These are phyloP conservation scores for Andrena trimmerana DNA, from an alignment of 2,888 invertebrate species.

Conservation along the genomic window DNA sequence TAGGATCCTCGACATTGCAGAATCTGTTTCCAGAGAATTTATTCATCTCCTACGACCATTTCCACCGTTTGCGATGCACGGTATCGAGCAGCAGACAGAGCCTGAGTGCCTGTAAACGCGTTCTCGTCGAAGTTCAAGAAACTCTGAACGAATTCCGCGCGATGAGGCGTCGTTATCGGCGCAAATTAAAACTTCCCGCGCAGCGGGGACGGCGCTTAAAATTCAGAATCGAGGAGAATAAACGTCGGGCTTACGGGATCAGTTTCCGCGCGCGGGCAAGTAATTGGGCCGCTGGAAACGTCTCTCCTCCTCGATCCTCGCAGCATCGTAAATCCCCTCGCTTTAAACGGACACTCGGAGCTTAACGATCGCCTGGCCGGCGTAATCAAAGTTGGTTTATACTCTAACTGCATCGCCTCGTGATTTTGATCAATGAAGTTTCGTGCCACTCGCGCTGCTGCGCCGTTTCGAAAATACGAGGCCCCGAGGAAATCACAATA, in stretches of 20 bases:
- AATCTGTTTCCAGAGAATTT: too few species aligned
- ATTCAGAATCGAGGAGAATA: conserved; percentile 9
- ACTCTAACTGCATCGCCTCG: neutral
- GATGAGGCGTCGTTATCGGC: neutral
- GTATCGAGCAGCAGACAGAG: too few species aligned
- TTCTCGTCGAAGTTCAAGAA: neutral
- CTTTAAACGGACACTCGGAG: conserved; percentile 26
- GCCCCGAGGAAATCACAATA: neutral
- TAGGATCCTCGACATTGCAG: too few species aligned
- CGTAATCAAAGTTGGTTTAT: conserved; percentile 13
- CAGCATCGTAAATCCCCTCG: conserved; percentile 43
- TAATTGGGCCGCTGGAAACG: conserved; percentile 2
- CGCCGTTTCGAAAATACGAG: neutral
- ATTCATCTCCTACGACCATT: too few species aligned
- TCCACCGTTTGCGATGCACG: too few species aligned
- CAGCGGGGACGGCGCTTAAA: conserved; percentile 17
- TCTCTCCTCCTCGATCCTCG: conserved; percentile 7
- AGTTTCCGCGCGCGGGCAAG: neutral
- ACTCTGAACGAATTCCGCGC: neutral
- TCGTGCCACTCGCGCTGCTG: neutral
- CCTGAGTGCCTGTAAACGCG: neutral
- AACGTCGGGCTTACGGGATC: neutral
- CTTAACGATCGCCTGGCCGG: conserved; percentile 36
- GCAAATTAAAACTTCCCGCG: neutral
- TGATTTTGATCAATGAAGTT: conserved; percentile 13